phyloP scores from a whole-genome alignment of 2,113 vertebrate species.

The Ellobius talpinus region DNA sequence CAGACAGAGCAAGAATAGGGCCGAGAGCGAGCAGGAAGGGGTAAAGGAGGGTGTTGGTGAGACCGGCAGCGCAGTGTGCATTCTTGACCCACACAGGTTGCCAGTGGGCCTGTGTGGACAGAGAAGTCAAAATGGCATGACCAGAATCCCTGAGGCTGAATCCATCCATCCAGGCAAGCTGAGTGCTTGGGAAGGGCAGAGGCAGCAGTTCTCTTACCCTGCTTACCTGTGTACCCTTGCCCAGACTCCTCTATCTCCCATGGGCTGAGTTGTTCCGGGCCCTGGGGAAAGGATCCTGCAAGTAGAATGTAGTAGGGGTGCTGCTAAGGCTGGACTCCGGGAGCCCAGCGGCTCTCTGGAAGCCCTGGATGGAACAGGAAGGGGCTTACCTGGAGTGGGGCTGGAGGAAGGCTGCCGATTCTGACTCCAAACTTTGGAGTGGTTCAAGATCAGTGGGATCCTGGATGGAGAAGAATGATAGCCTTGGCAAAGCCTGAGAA shows the following conservation, averaged over 20 bases:
- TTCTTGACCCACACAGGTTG: conserved; percentile 35
- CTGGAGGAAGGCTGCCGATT: conserved; percentile 58
- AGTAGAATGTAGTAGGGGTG: neutral
- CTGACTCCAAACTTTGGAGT: conserved; percentile 66
- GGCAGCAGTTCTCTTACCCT: neutral
- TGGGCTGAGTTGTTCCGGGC: neutral
- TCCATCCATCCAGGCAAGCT: neutral
- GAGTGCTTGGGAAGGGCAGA: neutral
- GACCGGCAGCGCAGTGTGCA: neutral
- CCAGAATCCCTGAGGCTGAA: neutral
- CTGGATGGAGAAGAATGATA: conserved; percentile 42
- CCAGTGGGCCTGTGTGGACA: conserved; percentile 41
- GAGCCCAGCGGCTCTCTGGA: neutral
- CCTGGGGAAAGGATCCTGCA: conserved; percentile 55
- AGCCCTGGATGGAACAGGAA: neutral
- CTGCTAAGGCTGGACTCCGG: neutral
- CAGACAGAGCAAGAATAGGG: conserved; percentile 70
- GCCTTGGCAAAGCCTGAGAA: conserved; percentile 36
- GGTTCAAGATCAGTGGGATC: conserved; percentile 45
- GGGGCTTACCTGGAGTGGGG: conserved; percentile 61
- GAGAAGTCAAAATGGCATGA: conserved; percentile 31
- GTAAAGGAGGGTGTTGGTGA: neutral
- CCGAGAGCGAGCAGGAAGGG: conserved; percentile 39
- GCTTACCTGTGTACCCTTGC: conserved; percentile 50
- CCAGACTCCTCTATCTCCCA: conserved; percentile 55